A percentile compares a stretch with the other conserved stretches of the same genome.
Conservation (phyloP, 2,888 invertebrate genomes). For the Drosophila birchii region DNA sequence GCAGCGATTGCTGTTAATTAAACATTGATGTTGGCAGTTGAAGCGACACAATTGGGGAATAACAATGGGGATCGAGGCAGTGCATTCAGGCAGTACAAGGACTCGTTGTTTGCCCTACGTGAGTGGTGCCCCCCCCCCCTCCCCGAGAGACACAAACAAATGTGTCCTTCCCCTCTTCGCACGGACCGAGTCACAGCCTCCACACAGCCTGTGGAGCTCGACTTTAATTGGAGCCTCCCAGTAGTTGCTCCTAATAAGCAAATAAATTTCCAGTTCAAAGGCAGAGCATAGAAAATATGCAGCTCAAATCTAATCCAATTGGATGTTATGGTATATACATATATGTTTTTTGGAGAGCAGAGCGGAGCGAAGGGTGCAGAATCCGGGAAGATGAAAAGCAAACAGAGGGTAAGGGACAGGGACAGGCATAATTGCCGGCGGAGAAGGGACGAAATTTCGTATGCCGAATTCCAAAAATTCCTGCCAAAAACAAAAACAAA, state of each 20-base stretch:
- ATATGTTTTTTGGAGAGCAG: neutral
- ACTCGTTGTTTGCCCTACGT: slow-evolving; percentile 14
- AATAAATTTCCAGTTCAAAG: slow-evolving; percentile 20
- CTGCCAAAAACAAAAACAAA: neutral
- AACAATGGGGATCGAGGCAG: slow-evolving; percentile 16
- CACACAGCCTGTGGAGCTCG: slow-evolving; percentile 13
- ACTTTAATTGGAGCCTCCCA: slow-evolving; percentile 21
- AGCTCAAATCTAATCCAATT: slow-evolving; percentile 17
- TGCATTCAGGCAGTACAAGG: neutral
- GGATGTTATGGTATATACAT: slow-evolving; percentile 2
- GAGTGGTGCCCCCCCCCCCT: neutral
- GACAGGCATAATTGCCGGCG: slow-evolving; percentile 23
- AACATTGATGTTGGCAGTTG: slow-evolving; percentile 2
- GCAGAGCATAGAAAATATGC: slow-evolving; percentile 5
- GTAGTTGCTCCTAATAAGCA: slow-evolving; percentile 26
- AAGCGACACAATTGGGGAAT: slow-evolving; percentile 11
- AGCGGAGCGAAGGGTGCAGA: neutral
- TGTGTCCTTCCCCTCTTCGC: neutral
- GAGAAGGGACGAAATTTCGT: neutral
- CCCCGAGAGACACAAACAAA: neutral
- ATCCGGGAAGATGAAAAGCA: slow-evolving; percentile 33
- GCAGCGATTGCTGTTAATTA: slow-evolving; percentile 2
- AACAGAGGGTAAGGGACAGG: slow-evolving; percentile 16
- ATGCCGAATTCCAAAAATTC: slow-evolving; percentile 6
- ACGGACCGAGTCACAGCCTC: slow-evolving; percentile 24